Evolutionary conservation across 2,888 invertebrate genomes (phyloP).

Genomic region (Spilosoma lubricipeda): DNA sequence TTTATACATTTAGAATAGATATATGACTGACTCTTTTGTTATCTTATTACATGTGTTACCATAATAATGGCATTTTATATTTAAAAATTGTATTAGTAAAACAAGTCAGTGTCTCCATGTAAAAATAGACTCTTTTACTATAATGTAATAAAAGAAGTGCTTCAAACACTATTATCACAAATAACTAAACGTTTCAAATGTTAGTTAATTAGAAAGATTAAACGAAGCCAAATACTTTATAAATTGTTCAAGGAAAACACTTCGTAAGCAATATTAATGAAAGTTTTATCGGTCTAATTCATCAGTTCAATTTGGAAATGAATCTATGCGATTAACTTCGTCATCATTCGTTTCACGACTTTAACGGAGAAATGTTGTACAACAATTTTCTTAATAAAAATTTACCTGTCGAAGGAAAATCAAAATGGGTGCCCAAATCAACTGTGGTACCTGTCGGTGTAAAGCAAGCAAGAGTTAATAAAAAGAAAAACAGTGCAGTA

Average conservation of each 20-base stretch:
- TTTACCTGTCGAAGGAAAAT: conserved; percentile 47
- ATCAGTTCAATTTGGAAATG: conserved; percentile 21
- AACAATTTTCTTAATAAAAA: conserved; percentile 29
- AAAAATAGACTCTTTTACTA: neutral
- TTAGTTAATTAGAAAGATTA: conserved; percentile 1
- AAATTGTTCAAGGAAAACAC: conserved; percentile 24
- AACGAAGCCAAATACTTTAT: conserved; percentile 12
- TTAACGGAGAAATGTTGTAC: conserved; percentile 30
- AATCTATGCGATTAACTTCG: neutral
- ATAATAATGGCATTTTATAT: neutral
- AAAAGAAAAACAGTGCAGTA: conserved; percentile 33
- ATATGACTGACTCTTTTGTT: too few relatives aligned
- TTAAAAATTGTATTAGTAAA: neutral
- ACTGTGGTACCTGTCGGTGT: conserved; percentile 51
- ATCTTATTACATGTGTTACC: too few relatives aligned
- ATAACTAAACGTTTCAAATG: neutral
- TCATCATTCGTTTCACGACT: conserved; percentile 20
- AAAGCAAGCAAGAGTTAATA: conserved; percentile 49
- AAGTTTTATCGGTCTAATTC: conserved; percentile 41
- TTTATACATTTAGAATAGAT: too few relatives aligned
- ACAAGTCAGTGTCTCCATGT: neutral
- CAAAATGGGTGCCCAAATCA: conserved; percentile 47
- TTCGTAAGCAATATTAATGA: conserved; percentile 36
- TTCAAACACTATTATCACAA: neutral
- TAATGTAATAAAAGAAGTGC: neutral